Base-by-base conservation (phyloP, 2,113 vertebrate species). In the Dolichotis patagonum region DNA sequence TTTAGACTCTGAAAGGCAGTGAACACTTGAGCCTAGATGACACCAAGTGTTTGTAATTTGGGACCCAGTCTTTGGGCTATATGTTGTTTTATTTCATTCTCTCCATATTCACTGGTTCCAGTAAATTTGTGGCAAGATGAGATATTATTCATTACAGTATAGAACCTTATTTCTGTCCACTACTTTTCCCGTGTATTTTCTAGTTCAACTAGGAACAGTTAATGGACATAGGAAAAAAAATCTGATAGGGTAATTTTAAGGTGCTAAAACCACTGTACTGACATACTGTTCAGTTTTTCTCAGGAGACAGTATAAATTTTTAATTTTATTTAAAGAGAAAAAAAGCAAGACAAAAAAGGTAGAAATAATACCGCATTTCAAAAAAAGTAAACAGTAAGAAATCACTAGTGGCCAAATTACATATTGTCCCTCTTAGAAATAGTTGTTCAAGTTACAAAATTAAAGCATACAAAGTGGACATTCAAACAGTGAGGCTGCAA, bases 231-330 rank as follows among this genome's bases (percentile, higher is more conserved):
- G 41, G n/a, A n/a, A 82, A 77, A 43, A 49, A 83, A 63, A 49
- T 71, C 69, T 80, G 75, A 67, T n/a, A 91, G 46, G 52, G 62
- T 81, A 88, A 75, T 94, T 95, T 95, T 88, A 83, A 67, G 54
- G 16, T 90, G 20, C 56, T 91, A 73, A 94, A 24, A 49, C 28
- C 24, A 43, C 20, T 32, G 43, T 58, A 30, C 63, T 85, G 62
- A 49, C 88, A 4, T 41, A 26, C 20, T 85, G 22, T 88, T 95
- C 49, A 10, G 41, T 92, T 94, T 78, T 71, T 71, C 69, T 71
- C 69, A 71, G 43, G 56, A 30, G 14, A 56, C 62, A 78, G 22
- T 46, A 8, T 88, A 43, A 52, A 46, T 35, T n/a, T n/a, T n/a
- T n/a, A n/a, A n/a, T n/a, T n/a, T n/a, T n/a, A n/a, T n/a, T n/a